phyloP scores from a whole-genome alignment of 2,797 vertebrate genomes.

The Microctenopoma steveboyesi region DNA sequence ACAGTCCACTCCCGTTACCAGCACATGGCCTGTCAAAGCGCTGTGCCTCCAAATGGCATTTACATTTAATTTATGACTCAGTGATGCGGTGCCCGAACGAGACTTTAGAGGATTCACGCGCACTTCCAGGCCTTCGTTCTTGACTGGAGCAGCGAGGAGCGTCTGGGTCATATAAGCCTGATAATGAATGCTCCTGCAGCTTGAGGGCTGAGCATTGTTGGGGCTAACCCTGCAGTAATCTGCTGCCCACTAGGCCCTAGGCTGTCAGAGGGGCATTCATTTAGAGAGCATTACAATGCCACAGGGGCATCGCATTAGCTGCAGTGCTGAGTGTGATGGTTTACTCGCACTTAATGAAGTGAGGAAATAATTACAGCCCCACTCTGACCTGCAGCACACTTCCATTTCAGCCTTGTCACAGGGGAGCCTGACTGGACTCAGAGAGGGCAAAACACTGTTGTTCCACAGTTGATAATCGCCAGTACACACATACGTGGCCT shows the following conservation, averaged over 20 bases:
- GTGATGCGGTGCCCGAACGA: constrained; percentile 46
- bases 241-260: constrained; percentile 76
- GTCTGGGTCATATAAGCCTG: constrained; percentile 66
- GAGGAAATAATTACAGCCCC: constrained; percentile 87
- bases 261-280: constrained; percentile 83
- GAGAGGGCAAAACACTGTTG: constrained; percentile 68
- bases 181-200: constrained; percentile 75
- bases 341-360: constrained; percentile 87
- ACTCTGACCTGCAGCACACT: constrained; percentile 83
- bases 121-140: constrained; percentile 55
- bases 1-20: constrained; percentile 51
- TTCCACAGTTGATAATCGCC: constrained; percentile 74
- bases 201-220: constrained; percentile 68
- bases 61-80: constrained; percentile 71
- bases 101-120: constrained; percentile 62
- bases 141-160: constrained; percentile 52
- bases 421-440: constrained; percentile 66
- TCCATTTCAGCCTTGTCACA: constrained; percentile 76
- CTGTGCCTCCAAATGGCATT: constrained; percentile 63
- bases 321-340: constrained; percentile 83
- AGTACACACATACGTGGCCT: constrained; percentile 66
- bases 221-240: constrained; percentile 81
- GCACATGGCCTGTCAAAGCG: constrained; percentile 62
- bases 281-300: constrained; percentile 85
- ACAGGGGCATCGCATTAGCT: constrained; percentile 83